Percentiles rank a stretch among this genome's conserved stretches.
These are phyloP conservation scores for Urocynchramus pylzowi DNA, from an alignment of 2,113 vertebrate genomes.

Conservation along the genomic window DNA sequence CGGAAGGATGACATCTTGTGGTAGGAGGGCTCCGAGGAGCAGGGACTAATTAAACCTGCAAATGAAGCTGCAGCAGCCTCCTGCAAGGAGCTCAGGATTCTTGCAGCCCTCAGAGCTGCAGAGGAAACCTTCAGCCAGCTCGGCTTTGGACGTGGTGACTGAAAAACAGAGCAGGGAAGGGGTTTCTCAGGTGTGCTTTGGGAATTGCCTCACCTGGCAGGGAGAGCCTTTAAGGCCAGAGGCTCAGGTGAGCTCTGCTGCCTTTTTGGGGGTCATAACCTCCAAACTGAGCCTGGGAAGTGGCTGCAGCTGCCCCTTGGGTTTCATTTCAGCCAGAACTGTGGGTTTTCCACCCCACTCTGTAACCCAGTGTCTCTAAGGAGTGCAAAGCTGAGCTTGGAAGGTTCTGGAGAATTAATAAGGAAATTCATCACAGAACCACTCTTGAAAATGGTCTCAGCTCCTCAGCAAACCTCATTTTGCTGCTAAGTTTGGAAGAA, in stretches of 20 bases:
- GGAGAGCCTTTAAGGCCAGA: too few species aligned
- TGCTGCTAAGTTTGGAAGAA: not conserved
- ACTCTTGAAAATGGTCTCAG: not conserved
- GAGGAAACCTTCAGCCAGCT: not conserved
- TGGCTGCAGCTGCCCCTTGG: not conserved
- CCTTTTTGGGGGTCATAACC: fast-evolving
- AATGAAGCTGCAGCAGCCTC: not conserved
- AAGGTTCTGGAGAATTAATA: not conserved
- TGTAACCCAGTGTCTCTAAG: not conserved
- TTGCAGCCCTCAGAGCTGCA: not conserved
- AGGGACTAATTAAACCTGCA: not conserved
- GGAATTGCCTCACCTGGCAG: not conserved
- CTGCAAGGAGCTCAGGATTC: not conserved
- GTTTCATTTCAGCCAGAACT: not conserved
- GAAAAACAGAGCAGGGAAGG: fast-evolving
- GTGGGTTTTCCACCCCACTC: not conserved
- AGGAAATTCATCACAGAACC: not conserved
- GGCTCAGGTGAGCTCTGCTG: not conserved
- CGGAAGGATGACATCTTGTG: conserved; percentile 24
- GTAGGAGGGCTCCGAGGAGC: not conserved
- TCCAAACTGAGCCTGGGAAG: not conserved
- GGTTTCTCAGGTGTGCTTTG: fast-evolving
- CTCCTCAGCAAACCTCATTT: not conserved
- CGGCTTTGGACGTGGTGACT: fast-evolving
- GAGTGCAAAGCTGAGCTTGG: not conserved